Conservation (phyloP, 2,113 vertebrate species). For the Phrynosoma platyrhinos region DNA sequence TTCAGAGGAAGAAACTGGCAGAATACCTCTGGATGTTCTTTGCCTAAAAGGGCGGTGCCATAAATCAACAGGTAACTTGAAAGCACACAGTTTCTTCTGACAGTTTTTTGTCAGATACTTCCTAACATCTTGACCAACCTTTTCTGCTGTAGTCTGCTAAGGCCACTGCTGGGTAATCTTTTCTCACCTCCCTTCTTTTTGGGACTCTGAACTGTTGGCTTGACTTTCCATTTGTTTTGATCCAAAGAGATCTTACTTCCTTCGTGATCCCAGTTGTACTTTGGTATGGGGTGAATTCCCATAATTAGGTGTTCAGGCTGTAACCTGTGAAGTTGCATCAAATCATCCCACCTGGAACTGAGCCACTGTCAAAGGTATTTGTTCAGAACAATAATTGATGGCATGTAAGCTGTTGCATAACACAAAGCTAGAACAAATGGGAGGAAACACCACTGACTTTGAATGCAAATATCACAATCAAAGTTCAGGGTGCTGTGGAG, state of each 20-base stretch:
- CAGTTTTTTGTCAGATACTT: not conserved
- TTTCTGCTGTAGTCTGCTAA: not conserved
- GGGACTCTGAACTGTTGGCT: not conserved
- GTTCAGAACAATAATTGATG: not conserved
- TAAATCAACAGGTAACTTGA: too few species aligned
- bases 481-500: too few species aligned
- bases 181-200: not conserved
- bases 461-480: not conserved
- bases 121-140: too few species aligned
- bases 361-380: not conserved
- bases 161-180: not conserved
- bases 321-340: not conserved
- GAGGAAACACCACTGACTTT: not conserved
- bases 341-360: not conserved
- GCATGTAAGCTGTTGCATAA: not conserved
- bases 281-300: not conserved
- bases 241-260: not conserved
- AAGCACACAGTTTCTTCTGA: not conserved
- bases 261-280: not conserved
- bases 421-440: not conserved
- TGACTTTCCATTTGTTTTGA: not conserved
- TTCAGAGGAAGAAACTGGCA: too few species aligned
- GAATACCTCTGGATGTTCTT: too few species aligned
- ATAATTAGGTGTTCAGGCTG: not conserved
- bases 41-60: too few species aligned